These are phyloP conservation scores for Nemurella pictetii DNA, from an alignment of 2,888 invertebrate genomes.

Conservation along the genomic window DNA sequence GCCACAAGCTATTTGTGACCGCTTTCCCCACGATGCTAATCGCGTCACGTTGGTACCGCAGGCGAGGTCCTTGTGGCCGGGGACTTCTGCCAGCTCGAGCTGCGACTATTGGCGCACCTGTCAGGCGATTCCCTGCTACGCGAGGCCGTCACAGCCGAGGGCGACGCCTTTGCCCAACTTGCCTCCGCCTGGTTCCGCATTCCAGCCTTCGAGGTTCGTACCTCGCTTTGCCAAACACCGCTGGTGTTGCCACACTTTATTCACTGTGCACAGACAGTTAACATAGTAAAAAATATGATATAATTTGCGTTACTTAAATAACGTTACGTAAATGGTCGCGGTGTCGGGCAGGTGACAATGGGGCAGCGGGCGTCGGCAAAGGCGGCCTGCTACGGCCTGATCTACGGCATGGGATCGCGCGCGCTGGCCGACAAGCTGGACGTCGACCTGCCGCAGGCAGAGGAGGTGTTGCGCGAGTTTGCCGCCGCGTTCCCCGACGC, in stretches of 20 bases:
- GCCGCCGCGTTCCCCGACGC: constrained; percentile 64
- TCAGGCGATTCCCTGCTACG: constrained; percentile 74
- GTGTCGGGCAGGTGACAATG: constrained; percentile 64
- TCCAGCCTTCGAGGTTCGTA: neutral
- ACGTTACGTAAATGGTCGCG: too few relatives aligned
- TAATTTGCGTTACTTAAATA: too few relatives aligned
- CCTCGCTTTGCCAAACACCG: too few relatives aligned
- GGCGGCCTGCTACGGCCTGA: constrained; percentile 92
- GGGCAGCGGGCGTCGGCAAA: constrained; percentile 84
- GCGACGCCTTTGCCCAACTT: neutral
- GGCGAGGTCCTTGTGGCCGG: constrained; percentile 78
- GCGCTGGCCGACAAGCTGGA: constrained; percentile 78
- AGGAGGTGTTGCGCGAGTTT: constrained; percentile 77
- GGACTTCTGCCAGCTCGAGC: constrained; percentile 95
- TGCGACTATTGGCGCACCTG: constrained; percentile 90
- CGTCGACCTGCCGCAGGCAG: constrained; percentile 77
- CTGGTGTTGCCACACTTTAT: too few relatives aligned
- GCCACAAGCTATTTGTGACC: too few relatives aligned
- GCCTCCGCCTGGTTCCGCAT: neutral
- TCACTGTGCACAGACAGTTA: too few relatives aligned
- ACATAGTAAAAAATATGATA: too few relatives aligned
- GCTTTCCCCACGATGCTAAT: too few relatives aligned
- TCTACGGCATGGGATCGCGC: constrained; percentile 93
- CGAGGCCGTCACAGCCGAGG: constrained; percentile 47
- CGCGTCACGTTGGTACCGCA: too few relatives aligned